Conservation (phyloP, 2,888 invertebrate species). For the Zaprionus lineosus region DNA sequence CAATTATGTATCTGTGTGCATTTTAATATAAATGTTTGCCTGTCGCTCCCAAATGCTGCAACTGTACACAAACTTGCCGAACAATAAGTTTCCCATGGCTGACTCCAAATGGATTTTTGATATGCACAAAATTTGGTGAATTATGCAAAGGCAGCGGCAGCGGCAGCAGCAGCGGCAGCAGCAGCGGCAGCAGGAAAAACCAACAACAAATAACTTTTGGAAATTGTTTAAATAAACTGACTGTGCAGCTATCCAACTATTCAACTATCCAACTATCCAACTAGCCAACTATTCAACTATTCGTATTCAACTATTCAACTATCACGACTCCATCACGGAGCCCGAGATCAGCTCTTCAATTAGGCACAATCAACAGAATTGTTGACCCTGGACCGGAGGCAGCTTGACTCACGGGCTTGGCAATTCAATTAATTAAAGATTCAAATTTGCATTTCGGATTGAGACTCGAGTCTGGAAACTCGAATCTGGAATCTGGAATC, state of each 20-base stretch:
- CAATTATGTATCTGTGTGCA: constrained; percentile 6
- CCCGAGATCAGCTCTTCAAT: constrained; percentile 5
- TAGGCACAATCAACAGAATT: background rate
- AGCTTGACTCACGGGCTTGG: constrained; percentile 4
- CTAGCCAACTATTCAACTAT: no score
- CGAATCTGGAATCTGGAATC: background rate
- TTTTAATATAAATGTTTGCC: background rate
- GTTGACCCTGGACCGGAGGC: constrained; percentile 13
- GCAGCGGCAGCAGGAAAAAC: constrained; percentile 6
- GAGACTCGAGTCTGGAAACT: no score
- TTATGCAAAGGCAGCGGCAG: constrained; percentile 34
- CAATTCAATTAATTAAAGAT: constrained; percentile 36
- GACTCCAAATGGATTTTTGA: constrained; percentile 34
- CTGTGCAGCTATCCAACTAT: no score
- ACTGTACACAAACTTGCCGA: constrained; percentile 30
- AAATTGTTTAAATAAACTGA: constrained; percentile 8
- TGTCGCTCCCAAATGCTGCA: constrained; percentile 3
- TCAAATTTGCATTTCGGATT: constrained; percentile 4
- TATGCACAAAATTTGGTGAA: constrained; percentile 36
- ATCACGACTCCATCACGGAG: no score
- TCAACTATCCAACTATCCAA: no score
- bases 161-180: constrained; percentile 13
- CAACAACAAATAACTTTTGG: background rate
- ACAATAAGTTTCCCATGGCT: constrained; percentile 33
- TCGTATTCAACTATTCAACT: no score